phyloP scores from a whole-genome alignment of 2,113 vertebrate species.

The Lota lota region DNA sequence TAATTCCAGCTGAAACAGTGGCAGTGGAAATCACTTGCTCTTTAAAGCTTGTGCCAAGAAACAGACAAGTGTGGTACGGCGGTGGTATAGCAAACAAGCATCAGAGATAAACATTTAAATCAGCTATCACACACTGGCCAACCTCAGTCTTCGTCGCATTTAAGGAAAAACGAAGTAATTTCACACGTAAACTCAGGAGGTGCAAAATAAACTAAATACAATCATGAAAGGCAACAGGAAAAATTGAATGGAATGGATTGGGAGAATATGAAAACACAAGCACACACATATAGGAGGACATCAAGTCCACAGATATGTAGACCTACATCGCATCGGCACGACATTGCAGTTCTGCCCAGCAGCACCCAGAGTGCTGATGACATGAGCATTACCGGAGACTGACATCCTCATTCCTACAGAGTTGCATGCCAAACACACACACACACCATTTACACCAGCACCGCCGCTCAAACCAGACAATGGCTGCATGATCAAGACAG shows the following conservation, averaged over 20 bases:
- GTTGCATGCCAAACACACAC: constrained; percentile 53
- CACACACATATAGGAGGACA: constrained; percentile 29
- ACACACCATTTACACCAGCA: constrained; percentile 35
- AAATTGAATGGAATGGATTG: background rate
- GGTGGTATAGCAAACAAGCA: no score
- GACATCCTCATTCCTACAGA: constrained; percentile 57
- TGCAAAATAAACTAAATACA: background rate
- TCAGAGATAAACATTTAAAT: no score
- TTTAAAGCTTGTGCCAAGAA: no score
- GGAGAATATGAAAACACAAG: background rate
- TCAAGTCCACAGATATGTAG: constrained; percentile 42
- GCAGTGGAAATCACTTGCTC: no score
- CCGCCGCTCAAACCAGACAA: constrained; percentile 49
- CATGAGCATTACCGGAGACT: constrained; percentile 63
- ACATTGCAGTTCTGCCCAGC: constrained; percentile 56
- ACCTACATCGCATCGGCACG: constrained; percentile 22
- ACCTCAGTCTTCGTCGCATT: no score
- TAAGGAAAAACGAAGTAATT: no score
- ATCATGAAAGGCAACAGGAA: background rate
- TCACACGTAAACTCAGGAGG: no score
- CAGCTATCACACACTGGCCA: no score
- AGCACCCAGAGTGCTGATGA: constrained; percentile 58
- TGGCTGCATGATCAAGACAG: constrained; percentile 63
- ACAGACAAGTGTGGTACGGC: no score
- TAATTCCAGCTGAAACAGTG: no score